phyloP scores from a whole-genome alignment of 2,113 vertebrate genomes.

The Ondatra zibethicus region DNA sequence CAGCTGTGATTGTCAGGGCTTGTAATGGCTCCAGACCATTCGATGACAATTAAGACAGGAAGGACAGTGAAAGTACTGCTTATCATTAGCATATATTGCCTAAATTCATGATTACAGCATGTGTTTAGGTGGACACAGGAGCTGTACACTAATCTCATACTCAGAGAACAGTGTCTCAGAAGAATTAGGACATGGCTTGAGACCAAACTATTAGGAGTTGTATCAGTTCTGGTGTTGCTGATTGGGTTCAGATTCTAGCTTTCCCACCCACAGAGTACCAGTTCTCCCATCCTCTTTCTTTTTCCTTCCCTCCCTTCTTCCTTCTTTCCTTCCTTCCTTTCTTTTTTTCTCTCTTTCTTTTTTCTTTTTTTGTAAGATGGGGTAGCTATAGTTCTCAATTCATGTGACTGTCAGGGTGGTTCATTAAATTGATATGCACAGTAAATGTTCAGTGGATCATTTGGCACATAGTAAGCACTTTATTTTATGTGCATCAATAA shows the following conservation, averaged over 20 bases:
- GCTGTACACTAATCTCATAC: neutral
- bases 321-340: neutral
- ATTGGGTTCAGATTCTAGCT: neutral
- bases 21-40: neutral
- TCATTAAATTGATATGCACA: neutral
- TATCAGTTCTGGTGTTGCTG: neutral
- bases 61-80: neutral
- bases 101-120: neutral
- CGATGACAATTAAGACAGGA: neutral
- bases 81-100: neutral
- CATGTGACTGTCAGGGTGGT: neutral
- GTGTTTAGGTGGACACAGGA: neutral
- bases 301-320: accelerated
- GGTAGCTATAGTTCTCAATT: neutral
- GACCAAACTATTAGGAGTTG: neutral
- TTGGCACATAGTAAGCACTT: neutral
- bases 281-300: neutral
- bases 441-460: neutral
- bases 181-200: neutral
- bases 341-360: accelerated
- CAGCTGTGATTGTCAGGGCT: neutral
- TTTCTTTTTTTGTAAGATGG: neutral
- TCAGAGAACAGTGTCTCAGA: neutral
- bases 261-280: neutral
- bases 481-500: neutral